phyloP scores from a whole-genome alignment of 1,140 invertebrate species.

The Spodoptera frugiperda region DNA sequence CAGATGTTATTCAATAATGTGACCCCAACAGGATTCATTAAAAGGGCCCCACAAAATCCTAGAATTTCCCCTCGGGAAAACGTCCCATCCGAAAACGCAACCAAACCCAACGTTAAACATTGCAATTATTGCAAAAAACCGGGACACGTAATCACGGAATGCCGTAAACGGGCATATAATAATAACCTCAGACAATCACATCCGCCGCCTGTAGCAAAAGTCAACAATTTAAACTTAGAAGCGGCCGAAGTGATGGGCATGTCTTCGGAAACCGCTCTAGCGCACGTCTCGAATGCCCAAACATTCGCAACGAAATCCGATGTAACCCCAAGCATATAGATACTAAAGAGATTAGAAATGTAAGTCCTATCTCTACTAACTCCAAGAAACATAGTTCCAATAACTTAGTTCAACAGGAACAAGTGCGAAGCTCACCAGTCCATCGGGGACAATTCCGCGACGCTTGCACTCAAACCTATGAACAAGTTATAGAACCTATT shows the following conservation, averaged over 20 bases:
- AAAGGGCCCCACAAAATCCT: too few species aligned
- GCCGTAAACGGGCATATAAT: constrained; percentile 9
- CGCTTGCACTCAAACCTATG: background rate
- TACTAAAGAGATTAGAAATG: background rate
- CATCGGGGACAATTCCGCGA: background rate
- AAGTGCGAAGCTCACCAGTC: background rate
- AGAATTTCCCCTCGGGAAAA: constrained; percentile 12
- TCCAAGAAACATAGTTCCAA: background rate
- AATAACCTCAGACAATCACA: background rate
- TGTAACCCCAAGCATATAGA: background rate
- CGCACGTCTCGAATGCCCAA: background rate
- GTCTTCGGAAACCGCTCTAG: background rate
- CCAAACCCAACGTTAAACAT: background rate
- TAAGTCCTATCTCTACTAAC: background rate
- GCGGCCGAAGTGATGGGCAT: background rate
- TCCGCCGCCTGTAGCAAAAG: background rate
- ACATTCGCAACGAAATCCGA: background rate
- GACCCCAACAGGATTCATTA: too few species aligned
- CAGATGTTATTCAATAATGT: constrained; percentile 6
- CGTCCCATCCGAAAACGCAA: background rate
- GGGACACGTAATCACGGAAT: background rate
- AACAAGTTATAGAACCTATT: too few species aligned
- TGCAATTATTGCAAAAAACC: constrained; percentile 26
- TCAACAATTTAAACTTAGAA: constrained; percentile 1
- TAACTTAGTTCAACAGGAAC: too few species aligned